A percentile compares a stretch with the other conserved stretches of the same genome.
Evolutionary conservation across 2,888 invertebrate species (phyloP).

Genomic region (Noctua comes): DNA sequence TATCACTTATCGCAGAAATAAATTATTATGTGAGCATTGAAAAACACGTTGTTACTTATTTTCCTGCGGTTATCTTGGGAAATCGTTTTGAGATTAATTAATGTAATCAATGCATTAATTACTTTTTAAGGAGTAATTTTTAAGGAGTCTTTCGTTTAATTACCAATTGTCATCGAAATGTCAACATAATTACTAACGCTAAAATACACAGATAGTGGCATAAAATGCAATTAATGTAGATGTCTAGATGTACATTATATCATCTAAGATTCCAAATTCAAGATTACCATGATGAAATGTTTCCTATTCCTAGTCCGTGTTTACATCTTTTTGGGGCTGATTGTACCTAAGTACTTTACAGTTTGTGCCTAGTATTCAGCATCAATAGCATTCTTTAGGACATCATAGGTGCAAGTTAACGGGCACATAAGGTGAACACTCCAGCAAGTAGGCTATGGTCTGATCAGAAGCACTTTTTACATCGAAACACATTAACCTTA

Average conservation of each 20-base stretch:
- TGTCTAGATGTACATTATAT: background rate
- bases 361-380: background rate
- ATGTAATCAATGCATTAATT: background rate
- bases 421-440: background rate
- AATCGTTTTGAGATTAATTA: background rate
- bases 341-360: background rate
- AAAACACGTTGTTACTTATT: conserved; percentile 44
- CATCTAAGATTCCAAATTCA: background rate
- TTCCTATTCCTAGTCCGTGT: no score
- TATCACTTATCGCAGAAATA: conserved; percentile 70
- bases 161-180: background rate
- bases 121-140: background rate
- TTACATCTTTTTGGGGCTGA: no score
- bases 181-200: background rate
- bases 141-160: background rate
- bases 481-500: no score
- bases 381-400: background rate
- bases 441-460: background rate
- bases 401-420: background rate
- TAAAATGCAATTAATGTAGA: background rate
- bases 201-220: background rate
- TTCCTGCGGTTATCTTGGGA: background rate
- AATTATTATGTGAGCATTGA: conserved; percentile 75
- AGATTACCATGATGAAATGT: background rate
- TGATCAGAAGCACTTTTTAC: background rate